Percentiles rank a stretch among this genome's conserved stretches.
Conservation (phyloP, 1,140 invertebrate genomes). For the Globodera rostochiensis region DNA sequence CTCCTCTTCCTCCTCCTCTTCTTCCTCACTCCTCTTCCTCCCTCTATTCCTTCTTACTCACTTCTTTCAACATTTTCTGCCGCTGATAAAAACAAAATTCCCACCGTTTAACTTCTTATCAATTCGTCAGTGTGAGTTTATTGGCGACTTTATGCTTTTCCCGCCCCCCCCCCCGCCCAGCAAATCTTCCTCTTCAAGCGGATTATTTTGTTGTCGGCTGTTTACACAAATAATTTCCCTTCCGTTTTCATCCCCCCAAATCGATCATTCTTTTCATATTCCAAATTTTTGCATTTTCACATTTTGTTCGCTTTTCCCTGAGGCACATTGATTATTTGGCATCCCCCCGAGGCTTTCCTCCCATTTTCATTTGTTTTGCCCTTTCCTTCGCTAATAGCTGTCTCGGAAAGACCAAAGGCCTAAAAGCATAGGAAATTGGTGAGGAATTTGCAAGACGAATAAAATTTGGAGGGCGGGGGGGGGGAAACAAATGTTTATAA, state of each 20-base stretch:
- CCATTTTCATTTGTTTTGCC: constrained; percentile 8
- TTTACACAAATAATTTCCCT: background rate
- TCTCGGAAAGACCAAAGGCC: constrained; percentile 9
- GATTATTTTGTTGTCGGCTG: background rate
- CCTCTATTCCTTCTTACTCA: too few relatives aligned
- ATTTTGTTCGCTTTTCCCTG: background rate
- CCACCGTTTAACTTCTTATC: too few relatives aligned
- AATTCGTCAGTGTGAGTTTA: background rate
- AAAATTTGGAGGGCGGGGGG: background rate
- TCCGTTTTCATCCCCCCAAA: background rate
- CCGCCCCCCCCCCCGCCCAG: too few relatives aligned
- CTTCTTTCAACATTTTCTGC: too few relatives aligned
- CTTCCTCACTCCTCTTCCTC: too few relatives aligned
- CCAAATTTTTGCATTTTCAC: background rate
- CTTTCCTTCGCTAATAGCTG: background rate
- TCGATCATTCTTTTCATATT: background rate
- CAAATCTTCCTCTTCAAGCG: background rate
- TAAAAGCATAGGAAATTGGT: background rate
- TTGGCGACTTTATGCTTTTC: background rate
- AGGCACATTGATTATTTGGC: background rate
- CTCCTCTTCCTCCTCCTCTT: too few relatives aligned
- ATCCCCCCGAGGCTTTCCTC: background rate
- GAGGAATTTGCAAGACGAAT: background rate
- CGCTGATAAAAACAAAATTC: too few relatives aligned
- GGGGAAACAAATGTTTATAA: constrained; percentile 17